Conservation (phyloP, 2,797 vertebrate genomes). For the Astyanax mexicanus region DNA sequence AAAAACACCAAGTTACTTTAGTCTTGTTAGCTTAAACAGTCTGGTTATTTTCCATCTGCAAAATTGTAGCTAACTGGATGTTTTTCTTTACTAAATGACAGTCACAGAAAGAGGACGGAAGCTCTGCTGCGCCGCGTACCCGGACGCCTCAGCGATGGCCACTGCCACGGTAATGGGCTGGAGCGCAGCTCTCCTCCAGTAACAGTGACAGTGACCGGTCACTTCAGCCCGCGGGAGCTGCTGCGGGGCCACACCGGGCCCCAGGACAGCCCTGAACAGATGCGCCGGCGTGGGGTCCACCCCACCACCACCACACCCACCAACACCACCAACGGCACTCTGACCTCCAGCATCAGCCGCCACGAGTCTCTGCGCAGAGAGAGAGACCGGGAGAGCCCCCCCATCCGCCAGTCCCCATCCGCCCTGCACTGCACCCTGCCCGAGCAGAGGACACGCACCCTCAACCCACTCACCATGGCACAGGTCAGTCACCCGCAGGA, state of each 20-base stretch:
- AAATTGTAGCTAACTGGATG: too few species aligned
- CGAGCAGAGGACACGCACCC: slow-evolving; percentile 77
- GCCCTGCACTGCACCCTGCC: slow-evolving; percentile 86
- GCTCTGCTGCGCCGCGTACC: slow-evolving; percentile 87
- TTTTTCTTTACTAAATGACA: too few species aligned
- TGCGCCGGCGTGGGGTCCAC: slow-evolving; percentile 74
- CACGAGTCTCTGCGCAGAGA: slow-evolving; percentile 91
- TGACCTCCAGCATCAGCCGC: slow-evolving; percentile 89
- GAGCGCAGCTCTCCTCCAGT: slow-evolving; percentile 88
- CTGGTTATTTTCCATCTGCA: too few species aligned
- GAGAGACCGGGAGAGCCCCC: slow-evolving; percentile 89
- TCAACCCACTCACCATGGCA: slow-evolving; percentile 88
- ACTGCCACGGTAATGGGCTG: slow-evolving; percentile 88
- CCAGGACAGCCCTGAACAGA: slow-evolving; percentile 90
- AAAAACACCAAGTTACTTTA: too few species aligned
- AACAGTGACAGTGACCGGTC: slow-evolving; percentile 84
- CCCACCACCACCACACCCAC: slow-evolving; percentile 75
- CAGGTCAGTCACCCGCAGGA: slow-evolving; percentile 78
- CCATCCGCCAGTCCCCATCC: slow-evolving; percentile 91
- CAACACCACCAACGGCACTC: slow-evolving; percentile 78
- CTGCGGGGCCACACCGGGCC: slow-evolving; percentile 85
- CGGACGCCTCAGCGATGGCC: slow-evolving; percentile 87
- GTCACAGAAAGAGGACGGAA: slow-evolving; percentile 90
- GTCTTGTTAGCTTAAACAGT: too few species aligned
- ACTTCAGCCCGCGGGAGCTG: slow-evolving; percentile 90